Evolutionary conservation across 2,113 vertebrate species (phyloP), one percentile per base, ranked within the genome.

Genomic region (Apodemus sylvaticus): DNA sequence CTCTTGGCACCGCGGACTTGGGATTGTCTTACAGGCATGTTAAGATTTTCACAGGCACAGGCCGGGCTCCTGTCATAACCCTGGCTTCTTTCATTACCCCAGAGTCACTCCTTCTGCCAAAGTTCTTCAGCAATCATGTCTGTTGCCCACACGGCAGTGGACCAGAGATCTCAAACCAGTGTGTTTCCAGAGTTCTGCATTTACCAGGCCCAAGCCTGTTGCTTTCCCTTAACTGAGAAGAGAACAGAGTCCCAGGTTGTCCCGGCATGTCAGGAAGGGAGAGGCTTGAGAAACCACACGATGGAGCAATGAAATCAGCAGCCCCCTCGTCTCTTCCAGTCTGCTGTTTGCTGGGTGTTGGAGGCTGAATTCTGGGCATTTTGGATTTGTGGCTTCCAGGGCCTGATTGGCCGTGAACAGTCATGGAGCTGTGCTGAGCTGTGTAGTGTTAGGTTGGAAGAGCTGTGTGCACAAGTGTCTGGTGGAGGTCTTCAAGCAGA

Each of bases 141-240:
- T 1, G 0, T 26, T 19, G 88, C 71, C 77, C 3, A 0, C 10
- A 22, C 64, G n/a, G 55, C 70, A 0, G 0, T 39, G 36, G 87
- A 76, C 12, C 29, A 13, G 51, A 26, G 53, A 51, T 66, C 34
- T 42, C 58, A 42, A 55, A 48, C 78, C 45, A 7, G 13, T 51
- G 39, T n/a, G 14, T 31, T 29, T 13, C 36, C 76, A 13, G 76
- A 42, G 34, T 86, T 73, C 51, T 94, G 77, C 34, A 85, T 93
- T 58, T 48, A 9, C 55, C 22, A 73, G 6, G 12, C n/a, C 73
- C 55, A 24, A 26, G 77, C 48, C 34, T 78, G 14, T 77, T 90
- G 73, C 31, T 76, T 95, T 51, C 22, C 58, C 39, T 60, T 76
- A 31, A 68, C 39, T 13, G 8, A 94, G 87, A 45, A 89, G 73